These are phyloP conservation scores for Drosophila seguyi DNA, from an alignment of 1,140 invertebrate genomes.

Conservation along the genomic window DNA sequence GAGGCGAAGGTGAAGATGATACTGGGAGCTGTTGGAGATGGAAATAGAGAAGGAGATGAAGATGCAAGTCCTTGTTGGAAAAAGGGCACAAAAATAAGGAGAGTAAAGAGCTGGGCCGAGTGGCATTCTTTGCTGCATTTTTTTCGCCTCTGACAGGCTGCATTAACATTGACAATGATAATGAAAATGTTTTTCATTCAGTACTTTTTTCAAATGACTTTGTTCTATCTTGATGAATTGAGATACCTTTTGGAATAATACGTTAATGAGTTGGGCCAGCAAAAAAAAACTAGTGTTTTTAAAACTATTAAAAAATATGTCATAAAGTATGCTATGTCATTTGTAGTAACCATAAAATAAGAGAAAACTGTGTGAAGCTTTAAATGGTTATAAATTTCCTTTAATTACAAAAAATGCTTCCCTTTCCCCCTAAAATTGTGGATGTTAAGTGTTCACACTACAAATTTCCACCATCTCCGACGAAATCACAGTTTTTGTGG, in stretches of 20 bases:
- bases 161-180: constrained; percentile 62
- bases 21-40: constrained; percentile 14
- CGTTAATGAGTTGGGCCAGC: neutral
- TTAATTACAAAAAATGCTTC: neutral
- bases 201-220: neutral
- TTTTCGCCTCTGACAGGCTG: constrained; percentile 20
- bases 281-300: too few relatives aligned
- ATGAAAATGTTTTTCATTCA: constrained; percentile 47
- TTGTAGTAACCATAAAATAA: too few relatives aligned
- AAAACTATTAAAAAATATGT: too few relatives aligned
- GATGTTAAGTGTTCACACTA: neutral
- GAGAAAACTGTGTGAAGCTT: too few relatives aligned
- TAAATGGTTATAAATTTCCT: neutral
- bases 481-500: constrained; percentile 48
- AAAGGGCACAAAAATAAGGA: constrained; percentile 8
- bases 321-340: too few relatives aligned
- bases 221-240: too few relatives aligned
- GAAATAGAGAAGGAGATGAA: constrained; percentile 2
- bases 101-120: neutral
- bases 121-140: constrained; percentile 17
- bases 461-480: neutral
- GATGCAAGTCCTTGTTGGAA: constrained; percentile 13
- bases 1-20: constrained; percentile 17
- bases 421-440: neutral
- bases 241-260: neutral